Percentiles rank a stretch among this genome's conserved stretches.
phyloP scores from a whole-genome alignment of 2,888 invertebrate genomes.

The Zeuzera pyrina region DNA sequence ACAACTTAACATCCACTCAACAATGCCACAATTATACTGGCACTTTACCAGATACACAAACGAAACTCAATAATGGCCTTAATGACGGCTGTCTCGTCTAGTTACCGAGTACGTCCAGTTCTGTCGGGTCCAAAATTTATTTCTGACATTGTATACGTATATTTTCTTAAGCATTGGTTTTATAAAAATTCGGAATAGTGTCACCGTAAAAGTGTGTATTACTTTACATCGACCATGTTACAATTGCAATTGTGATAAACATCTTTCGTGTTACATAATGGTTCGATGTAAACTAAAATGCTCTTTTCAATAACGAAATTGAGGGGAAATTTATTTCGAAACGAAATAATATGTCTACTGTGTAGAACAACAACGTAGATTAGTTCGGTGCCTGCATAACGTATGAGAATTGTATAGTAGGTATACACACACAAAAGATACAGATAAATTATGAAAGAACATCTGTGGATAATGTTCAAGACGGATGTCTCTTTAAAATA shows the following conservation, averaged over 20 bases:
- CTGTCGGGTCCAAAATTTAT: slow-evolving; percentile 58
- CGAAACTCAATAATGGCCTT: slow-evolving; percentile 68
- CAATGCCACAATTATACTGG: slow-evolving; percentile 72
- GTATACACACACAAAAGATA: no score
- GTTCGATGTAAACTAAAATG: slow-evolving; percentile 3
- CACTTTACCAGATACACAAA: slow-evolving; percentile 51
- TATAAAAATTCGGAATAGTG: slow-evolving; percentile 55
- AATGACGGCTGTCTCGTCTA: slow-evolving; percentile 78
- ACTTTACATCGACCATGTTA: slow-evolving; percentile 21
- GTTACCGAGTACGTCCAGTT: slow-evolving; percentile 20
- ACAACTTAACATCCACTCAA: slow-evolving; percentile 54
- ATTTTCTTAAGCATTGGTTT: slow-evolving; percentile 45
- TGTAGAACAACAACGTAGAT: slow-evolving; percentile 63
- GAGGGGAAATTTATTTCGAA: slow-evolving; percentile 64
- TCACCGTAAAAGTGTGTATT: slow-evolving; percentile 35
- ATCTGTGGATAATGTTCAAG: slow-evolving; percentile 7
- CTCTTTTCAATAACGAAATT: slow-evolving; percentile 2
- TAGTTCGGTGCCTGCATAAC: slow-evolving; percentile 47
- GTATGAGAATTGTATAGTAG: slow-evolving; percentile 22
- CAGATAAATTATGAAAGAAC: no score
- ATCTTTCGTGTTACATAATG: background rate
- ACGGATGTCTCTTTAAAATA: slow-evolving; percentile 5
- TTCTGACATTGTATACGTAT: slow-evolving; percentile 60
- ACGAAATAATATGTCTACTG: slow-evolving; percentile 70
- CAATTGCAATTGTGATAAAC: background rate